A percentile compares a stretch with the other conserved stretches of the same genome.
phyloP scores from a whole-genome alignment of 2,888 invertebrate genomes.

The Escarpia spicata region DNA sequence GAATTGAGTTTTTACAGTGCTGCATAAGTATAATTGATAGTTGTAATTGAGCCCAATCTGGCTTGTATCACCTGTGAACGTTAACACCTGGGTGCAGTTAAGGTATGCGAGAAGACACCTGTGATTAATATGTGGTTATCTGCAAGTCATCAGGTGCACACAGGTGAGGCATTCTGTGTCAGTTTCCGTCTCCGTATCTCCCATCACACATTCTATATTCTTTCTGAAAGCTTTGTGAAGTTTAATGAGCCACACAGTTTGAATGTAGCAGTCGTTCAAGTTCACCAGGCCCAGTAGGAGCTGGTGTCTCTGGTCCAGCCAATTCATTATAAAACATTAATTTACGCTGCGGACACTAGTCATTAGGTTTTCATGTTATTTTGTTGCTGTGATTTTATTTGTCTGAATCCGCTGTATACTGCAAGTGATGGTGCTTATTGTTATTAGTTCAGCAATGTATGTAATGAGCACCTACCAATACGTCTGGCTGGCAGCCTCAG shows the following conservation, averaged over 20 bases:
- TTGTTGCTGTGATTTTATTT: not conserved
- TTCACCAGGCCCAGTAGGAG: not conserved
- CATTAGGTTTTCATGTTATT: not conserved
- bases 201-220: not conserved
- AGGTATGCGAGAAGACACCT: not conserved
- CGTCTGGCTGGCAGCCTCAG: not conserved
- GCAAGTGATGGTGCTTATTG: not conserved
- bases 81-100: not conserved
- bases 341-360: not conserved
- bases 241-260: not conserved
- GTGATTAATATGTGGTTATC: not conserved
- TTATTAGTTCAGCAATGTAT: not conserved
- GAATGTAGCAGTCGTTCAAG: not conserved
- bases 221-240: not conserved
- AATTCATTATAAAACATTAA: not conserved
- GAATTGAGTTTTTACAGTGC: too few species aligned
- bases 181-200: not conserved
- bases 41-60: not conserved
- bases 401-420: not conserved
- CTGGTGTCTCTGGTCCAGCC: not conserved
- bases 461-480: not conserved
- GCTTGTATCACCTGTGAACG: not conserved
- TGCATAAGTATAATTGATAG: too few species aligned
- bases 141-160: not conserved
- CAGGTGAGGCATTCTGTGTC: not conserved